Evolutionary conservation across 2,797 vertebrate species (phyloP).

Genomic region (Sciurus vulgaris): DNA sequence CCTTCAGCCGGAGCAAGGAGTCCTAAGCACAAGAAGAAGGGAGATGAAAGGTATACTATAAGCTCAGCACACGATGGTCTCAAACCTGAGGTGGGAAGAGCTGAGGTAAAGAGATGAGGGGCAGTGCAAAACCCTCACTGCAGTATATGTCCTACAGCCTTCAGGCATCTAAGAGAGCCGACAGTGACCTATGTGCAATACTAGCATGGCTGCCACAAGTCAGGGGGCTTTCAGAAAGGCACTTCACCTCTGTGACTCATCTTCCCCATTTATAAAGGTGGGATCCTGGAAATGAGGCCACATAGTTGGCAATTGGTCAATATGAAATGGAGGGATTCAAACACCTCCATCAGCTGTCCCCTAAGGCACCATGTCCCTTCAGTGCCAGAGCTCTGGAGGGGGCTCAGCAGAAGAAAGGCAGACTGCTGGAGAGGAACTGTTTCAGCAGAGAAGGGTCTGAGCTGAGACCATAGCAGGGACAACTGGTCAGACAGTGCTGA

Average conservation of each 20-base stretch:
- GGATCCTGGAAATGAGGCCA: background rate
- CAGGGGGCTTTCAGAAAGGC: background rate
- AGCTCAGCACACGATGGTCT: background rate
- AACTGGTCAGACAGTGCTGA: background rate
- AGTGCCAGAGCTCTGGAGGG: background rate
- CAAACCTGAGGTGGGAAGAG: background rate
- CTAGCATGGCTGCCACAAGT: background rate
- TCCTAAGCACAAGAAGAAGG: slow-evolving; percentile 88
- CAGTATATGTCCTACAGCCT: fast-evolving
- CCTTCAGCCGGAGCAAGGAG: slow-evolving; percentile 93
- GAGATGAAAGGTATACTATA: fast-evolving
- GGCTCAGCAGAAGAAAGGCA: background rate
- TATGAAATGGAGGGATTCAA: background rate
- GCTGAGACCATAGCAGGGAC: background rate
- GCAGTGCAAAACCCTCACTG: background rate
- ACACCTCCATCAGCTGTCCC: background rate
- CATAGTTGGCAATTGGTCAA: background rate
- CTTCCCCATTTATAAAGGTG: background rate
- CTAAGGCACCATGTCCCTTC: background rate
- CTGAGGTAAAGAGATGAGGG: background rate
- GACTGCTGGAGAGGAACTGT: background rate
- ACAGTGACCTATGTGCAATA: background rate
- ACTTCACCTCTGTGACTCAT: background rate
- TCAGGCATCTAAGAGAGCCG: background rate
- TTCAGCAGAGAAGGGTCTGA: background rate